Percentiles rank a stretch among this genome's conserved stretches.
phyloP scores from a whole-genome alignment of 2,113 vertebrate genomes.

The Phainopepla nitens region DNA sequence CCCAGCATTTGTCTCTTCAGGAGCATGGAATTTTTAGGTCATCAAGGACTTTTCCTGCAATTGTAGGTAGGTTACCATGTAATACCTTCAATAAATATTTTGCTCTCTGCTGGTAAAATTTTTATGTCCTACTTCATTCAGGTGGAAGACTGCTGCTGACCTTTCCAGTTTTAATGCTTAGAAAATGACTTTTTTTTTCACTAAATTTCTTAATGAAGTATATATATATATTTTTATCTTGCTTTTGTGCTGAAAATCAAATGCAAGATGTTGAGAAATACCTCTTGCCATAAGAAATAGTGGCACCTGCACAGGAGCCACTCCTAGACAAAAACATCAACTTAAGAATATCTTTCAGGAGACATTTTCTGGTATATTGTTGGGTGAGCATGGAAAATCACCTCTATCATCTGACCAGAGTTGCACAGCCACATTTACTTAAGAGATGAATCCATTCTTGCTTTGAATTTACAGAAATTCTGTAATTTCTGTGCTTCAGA shows the following conservation, averaged over 20 bases:
- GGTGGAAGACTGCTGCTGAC: not conserved
- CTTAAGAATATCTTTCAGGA: not conserved
- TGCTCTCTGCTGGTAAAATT: not conserved
- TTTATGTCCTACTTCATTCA: not conserved
- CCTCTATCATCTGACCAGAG: not conserved
- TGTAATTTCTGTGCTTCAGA: not conserved
- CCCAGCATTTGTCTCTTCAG: not conserved
- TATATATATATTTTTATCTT: not conserved
- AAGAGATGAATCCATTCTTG: not conserved
- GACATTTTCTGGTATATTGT: fast-evolving
- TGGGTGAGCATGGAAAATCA: not conserved
- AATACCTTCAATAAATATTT: not conserved
- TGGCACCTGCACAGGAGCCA: not conserved
- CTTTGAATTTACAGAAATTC: not conserved
- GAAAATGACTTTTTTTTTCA: not conserved
- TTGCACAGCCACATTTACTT: not conserved
- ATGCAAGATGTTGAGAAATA: not conserved
- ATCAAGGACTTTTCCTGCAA: not conserved
- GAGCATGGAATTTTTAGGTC: not conserved
- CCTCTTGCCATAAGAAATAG: not conserved
- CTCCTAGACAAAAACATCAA: not conserved
- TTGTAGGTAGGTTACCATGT: not conserved
- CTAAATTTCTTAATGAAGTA: not conserved
- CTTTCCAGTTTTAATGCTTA: not conserved
- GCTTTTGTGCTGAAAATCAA: not conserved